Evolutionary conservation across 2,888 invertebrate genomes (phyloP), one percentile per base, ranked within the genome.

Genomic region (Lithophane socia): DNA sequence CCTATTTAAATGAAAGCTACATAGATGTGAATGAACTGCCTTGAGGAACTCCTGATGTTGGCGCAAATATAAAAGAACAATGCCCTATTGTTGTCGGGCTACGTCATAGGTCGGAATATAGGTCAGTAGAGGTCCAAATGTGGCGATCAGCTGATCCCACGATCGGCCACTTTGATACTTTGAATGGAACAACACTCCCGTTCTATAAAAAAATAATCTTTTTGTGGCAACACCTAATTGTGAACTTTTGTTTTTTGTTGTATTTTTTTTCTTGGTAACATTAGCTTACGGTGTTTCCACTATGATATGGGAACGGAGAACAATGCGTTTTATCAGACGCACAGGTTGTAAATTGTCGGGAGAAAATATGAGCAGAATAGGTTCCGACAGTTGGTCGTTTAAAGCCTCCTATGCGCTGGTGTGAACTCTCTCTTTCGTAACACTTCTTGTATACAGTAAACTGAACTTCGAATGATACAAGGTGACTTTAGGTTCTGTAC

Each of bases 31-130:
- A 96, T 94, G 96, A 96, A 96, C 95, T 90, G 92, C 95, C 95
- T 95, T 95, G 95, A 94, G 94, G 95, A 92, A 94, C 94, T 94
- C 95, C 95, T 95, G 94, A 93, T 93, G 93, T 92, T 93, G 92
- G 93, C 93, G 95, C 95, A 94, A 96, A 96, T 95, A 94, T 95
- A 95, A 95, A 95, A 95, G 95, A 96, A 96, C 96, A 96, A 96
- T 96, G 93, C 95, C 94, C 95, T 95, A 96, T 96, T 96, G 96
- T 96, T 94, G 94, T 94, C 92, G 92, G 89, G 88, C 91, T 91
- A 96, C 96, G 96, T 96, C 96, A 96, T 94, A 94, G 92, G 89
- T 91, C 91, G 93, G 94, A 94, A 96, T 96, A 96, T 96, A 94
- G 96, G 96, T 96, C 96, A 95, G 92, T 87, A 83, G 91, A 92